Evolutionary conservation across 2,113 vertebrate species (phyloP), one percentile per base, ranked within the genome.

Genomic region (Osmerus eperlanus): DNA sequence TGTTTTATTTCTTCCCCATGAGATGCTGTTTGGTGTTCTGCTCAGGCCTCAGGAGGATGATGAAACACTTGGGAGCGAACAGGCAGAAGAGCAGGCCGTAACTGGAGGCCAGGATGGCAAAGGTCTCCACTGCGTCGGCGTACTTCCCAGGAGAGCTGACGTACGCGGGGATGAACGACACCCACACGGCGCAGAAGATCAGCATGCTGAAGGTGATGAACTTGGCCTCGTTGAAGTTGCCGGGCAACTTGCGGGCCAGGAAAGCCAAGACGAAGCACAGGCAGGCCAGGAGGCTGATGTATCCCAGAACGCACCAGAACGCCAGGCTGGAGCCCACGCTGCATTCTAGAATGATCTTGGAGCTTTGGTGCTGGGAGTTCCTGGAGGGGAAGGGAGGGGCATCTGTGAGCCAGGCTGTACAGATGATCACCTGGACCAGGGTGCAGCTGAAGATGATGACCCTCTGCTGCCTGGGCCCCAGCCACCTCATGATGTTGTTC

Each of bases 91-190:
- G 76, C 23, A 92, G 51, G 14, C 90, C 89, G 80, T 88, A 91
- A 55, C 90, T 91, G 15, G 90, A 91, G 1, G 89, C 85, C 62
- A 91, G 73, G 75, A 92, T 91, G 0, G 90, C 89, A 78, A 92
- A 92, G 19, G 89, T 90, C 77, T 92, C 90, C 5, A 92, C 89
- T 41, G 90, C 87, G 23, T 89, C 89, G 23, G 89, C 86, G 70
- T 88, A 91, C 21, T 86, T 90, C 54, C 91, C 91, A 61, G 91
- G 91, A 6, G 91, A 82, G 68, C 90, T 92, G 65, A 92, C 74
- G 47, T 90, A 90, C 2, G 86, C 88, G 6, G 89, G 89, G 13
- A 90, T 77, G 70, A 91, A 91, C 3, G 87, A 81, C n/a, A 91
- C 29, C 88, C 88, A 91, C 1, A 89, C 88, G 3, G 85, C 84